Evolutionary conservation across 2,797 vertebrate species (phyloP).

Genomic region (Gallirallus australis): DNA sequence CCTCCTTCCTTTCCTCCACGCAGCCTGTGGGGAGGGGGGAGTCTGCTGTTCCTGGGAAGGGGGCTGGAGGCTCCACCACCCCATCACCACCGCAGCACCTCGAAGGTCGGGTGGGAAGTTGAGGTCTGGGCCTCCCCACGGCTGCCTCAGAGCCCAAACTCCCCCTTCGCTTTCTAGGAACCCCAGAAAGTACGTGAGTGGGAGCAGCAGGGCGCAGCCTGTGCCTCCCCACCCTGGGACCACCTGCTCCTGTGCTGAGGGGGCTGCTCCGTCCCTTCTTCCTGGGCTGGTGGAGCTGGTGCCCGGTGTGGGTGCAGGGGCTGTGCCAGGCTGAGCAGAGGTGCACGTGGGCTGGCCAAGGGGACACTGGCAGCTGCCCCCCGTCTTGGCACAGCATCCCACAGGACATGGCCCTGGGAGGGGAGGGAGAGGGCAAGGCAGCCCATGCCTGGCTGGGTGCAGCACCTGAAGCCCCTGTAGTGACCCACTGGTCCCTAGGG

Average conservation of each 20-base stretch:
- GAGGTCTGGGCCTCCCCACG: not conserved
- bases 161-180: constrained; percentile 52
- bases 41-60: not conserved
- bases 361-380: not conserved
- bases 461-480: not conserved
- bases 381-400: accelerated
- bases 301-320: accelerated
- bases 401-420: accelerated
- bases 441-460: accelerated
- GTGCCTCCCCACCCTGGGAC: accelerated
- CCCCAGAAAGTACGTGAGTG: not conserved
- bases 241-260: accelerated
- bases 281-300: accelerated
- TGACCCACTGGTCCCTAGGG: accelerated
- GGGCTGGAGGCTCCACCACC: accelerated
- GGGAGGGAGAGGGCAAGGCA: not conserved
- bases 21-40: accelerated
- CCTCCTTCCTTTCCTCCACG: accelerated
- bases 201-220: accelerated
- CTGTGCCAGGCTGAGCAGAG: not conserved
- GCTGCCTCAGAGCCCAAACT: not conserved
- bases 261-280: accelerated
- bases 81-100: accelerated
- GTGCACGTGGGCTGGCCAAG: accelerated
- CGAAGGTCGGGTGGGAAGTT: not conserved